phyloP scores from a whole-genome alignment of 2,888 invertebrate genomes.

The Orthosia cruda region DNA sequence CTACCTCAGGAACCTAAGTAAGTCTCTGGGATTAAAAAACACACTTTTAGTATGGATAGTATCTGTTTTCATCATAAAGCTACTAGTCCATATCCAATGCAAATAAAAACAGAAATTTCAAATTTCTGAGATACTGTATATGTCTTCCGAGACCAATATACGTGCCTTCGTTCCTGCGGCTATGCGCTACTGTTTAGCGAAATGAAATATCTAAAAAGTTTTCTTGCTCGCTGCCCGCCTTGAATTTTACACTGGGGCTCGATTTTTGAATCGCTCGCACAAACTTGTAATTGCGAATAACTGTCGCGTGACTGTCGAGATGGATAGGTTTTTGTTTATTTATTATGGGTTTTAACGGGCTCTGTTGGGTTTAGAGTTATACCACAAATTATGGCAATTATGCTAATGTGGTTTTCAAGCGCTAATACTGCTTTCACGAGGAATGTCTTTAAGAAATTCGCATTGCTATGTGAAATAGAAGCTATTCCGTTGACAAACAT shows the following conservation, averaged over 20 bases:
- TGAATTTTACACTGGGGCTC: constrained; percentile 39
- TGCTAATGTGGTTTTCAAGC: too few relatives aligned
- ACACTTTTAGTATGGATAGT: too few relatives aligned
- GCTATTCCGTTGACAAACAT: not conserved
- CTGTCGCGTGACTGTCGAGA: constrained; percentile 10
- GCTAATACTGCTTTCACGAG: too few relatives aligned
- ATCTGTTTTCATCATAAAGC: too few relatives aligned
- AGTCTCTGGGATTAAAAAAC: too few relatives aligned
- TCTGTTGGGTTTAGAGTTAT: not conserved
- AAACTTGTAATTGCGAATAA: constrained; percentile 34
- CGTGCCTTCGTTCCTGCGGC: constrained; percentile 75
- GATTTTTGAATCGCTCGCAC: constrained; percentile 46
- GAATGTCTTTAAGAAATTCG: too few relatives aligned
- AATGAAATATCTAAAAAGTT: constrained; percentile 77
- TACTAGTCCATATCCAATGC: too few relatives aligned
- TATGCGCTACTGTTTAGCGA: constrained; percentile 79
- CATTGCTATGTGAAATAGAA: not conserved
- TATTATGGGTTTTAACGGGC: not conserved
- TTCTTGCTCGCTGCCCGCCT: constrained; percentile 15
- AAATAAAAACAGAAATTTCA: too few relatives aligned
- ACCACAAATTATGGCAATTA: not conserved
- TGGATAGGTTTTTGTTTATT: constrained; percentile 24
- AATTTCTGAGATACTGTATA: too few relatives aligned
- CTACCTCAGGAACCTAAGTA: too few relatives aligned
- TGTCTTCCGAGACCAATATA: constrained; percentile 21